Evolutionary conservation across 2,888 invertebrate species (phyloP).

Genomic region (Cantharis rustica): DNA sequence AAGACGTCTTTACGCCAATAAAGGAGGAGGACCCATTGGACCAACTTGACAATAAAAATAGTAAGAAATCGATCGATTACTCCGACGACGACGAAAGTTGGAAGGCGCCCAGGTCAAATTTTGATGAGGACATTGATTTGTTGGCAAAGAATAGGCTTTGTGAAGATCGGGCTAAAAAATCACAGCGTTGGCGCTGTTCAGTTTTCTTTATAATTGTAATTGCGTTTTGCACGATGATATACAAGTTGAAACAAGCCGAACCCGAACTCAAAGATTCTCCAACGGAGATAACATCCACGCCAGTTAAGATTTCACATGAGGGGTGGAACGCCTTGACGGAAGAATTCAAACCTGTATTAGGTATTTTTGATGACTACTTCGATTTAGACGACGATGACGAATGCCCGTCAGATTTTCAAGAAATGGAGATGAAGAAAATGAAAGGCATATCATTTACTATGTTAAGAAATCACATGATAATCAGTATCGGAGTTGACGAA

Average conservation of each 20-base stretch:
- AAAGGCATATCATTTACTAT: neutral
- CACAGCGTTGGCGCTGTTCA: neutral
- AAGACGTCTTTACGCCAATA: neutral
- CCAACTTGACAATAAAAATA: neutral
- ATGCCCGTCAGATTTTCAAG: neutral
- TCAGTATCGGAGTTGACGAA: neutral
- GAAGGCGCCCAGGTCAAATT: neutral
- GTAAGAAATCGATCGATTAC: neutral
- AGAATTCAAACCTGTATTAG: no score
- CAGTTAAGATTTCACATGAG: neutral
- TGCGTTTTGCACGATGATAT: neutral
- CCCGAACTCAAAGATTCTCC: no score
- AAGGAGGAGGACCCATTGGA: neutral
- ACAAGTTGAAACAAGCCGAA: no score
- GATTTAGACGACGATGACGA: no score
- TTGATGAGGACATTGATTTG: neutral
- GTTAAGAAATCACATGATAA: neutral
- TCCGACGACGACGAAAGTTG: neutral
- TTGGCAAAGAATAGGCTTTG: no score
- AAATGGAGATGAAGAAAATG: neutral
- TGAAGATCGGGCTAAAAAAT: neutral
- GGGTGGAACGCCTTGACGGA: neutral
- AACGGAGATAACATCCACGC: no score
- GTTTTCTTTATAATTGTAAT: neutral
- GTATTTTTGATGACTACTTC: no score